A percentile compares a stretch with the other conserved stretches of the same genome.
Evolutionary conservation across 37 sponge, comb jelly and placozoan genomes (phyloP).

Genomic region (Halisarca cf. caerulea): DNA sequence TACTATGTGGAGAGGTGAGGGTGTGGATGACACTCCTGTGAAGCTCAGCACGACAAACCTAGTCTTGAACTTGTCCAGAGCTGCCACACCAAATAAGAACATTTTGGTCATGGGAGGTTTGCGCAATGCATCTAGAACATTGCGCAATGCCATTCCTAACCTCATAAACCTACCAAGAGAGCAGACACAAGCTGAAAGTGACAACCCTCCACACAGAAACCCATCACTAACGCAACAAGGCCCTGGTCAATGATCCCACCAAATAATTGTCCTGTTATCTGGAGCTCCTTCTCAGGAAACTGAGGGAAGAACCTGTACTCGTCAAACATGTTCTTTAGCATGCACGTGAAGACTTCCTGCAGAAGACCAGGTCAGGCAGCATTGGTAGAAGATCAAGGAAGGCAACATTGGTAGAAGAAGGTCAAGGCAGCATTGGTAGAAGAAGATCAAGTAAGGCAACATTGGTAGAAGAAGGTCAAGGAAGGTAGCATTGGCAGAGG

Average conservation of each 20-base stretch:
- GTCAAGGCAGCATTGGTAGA: conserved; percentile 13
- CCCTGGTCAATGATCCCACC: conserved; percentile 97
- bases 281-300: conserved; percentile 96
- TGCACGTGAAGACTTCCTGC: conserved; percentile 92
- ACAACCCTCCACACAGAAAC: no score
- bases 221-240: conserved; percentile 76
- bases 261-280: conserved; percentile 96
- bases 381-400: not conserved
- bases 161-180: conserved; percentile 82
- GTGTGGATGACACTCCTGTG: no score
- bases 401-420: not conserved
- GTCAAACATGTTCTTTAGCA: conserved; percentile 95
- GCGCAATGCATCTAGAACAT: conserved; percentile 90
- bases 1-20: no score
- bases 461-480: not conserved
- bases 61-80: conserved; percentile 91
- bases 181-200: no score
- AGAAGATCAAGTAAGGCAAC: not conserved
- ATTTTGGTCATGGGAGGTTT: conserved; percentile 83
- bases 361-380: not conserved
- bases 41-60: not conserved
- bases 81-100: conserved; percentile 92
- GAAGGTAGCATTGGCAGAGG: no score
- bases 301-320: conserved; percentile 98
- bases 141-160: conserved; percentile 84